Base-by-base conservation (phyloP, 2,888 invertebrate species). In the Nysson spinosus region DNA sequence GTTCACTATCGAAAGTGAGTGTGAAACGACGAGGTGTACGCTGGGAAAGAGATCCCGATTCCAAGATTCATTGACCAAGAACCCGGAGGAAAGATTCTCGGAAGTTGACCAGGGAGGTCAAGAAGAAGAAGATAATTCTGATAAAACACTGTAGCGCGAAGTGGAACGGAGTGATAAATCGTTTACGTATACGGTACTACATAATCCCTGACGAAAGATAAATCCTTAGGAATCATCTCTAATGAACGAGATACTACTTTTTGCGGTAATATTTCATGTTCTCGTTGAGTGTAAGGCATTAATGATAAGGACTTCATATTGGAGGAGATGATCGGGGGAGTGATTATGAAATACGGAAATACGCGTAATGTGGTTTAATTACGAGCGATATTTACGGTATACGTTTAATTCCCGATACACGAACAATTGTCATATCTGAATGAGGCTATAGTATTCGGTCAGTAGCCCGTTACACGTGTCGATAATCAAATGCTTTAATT, bases 401-500 rank as follows among this genome's bases (percentile, higher is more conserved):
- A n/a, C n/a, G n/a, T n/a, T n/a, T n/a, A n/a, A n/a, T n/a, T n/a
- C n/a, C n/a, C n/a, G n/a, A n/a, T n/a, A 6, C 14, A 5, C 16
- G 35, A 17, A 14, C 35, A 3, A 3, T 26, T 11, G 12, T 47
- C 51, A 14, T 34, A 9, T 3, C 4, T 19, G 49, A 11, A 9
- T 26, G 35, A 16, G 9, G 28, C 9, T 12, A 20, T 11, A 5
- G 6, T 19, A 11, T 32, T 1, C 17, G 16, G 34, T 16, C 17
- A 11, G 5, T 9, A 11, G 37, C 26, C 22, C 34, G 11, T 20
- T 24, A 49, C 57, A 26, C 57, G 69, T 55, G 58, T 32, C 63
- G 49, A 34, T 70, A 70, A 74, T 67, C 63, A 58, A 61, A 67
- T 42, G 66, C 61, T 70, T 73, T 70, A 60, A 75, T 73, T 61